These are phyloP conservation scores for Tortricodes alternella DNA, from an alignment of 2,888 invertebrate genomes.

Conservation along the genomic window DNA sequence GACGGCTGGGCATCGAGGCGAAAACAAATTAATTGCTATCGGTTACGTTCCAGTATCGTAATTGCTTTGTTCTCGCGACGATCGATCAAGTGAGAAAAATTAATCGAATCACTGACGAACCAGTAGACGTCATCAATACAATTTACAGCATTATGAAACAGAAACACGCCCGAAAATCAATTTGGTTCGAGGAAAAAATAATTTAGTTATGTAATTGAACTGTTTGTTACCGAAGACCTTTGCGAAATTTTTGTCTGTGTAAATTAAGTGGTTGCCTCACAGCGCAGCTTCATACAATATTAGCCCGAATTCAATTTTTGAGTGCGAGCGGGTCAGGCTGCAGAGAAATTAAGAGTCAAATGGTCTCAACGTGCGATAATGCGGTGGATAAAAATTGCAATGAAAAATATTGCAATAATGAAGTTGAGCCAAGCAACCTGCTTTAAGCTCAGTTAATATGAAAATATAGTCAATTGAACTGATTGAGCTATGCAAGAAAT, in stretches of 20 bases:
- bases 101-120: slow-evolving; percentile 68
- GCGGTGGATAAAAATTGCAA: too few relatives aligned
- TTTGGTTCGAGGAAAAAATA: slow-evolving; percentile 2
- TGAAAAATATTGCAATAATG: too few relatives aligned
- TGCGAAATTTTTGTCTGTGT: not conserved
- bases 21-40: slow-evolving; percentile 80
- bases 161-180: slow-evolving; percentile 1
- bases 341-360: too few relatives aligned
- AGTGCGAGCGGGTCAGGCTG: too few relatives aligned
- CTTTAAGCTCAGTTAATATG: too few relatives aligned
- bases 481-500: not conserved
- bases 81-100: slow-evolving; percentile 78
- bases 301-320: too few relatives aligned
- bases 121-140: slow-evolving; percentile 42
- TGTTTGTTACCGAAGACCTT: not conserved
- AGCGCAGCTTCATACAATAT: not conserved
- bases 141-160: slow-evolving; percentile 11
- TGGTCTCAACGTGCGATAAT: too few relatives aligned
- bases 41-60: slow-evolving; percentile 73
- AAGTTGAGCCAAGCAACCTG: too few relatives aligned
- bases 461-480: too few relatives aligned
- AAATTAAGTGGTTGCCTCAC: not conserved
- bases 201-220: slow-evolving; percentile 4
- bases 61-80: slow-evolving; percentile 75
- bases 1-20: slow-evolving; percentile 64